Percentiles rank a stretch among this genome's conserved stretches.
Conservation (phyloP, 1,140 invertebrate species). For the Metopolophium dirhodum region DNA sequence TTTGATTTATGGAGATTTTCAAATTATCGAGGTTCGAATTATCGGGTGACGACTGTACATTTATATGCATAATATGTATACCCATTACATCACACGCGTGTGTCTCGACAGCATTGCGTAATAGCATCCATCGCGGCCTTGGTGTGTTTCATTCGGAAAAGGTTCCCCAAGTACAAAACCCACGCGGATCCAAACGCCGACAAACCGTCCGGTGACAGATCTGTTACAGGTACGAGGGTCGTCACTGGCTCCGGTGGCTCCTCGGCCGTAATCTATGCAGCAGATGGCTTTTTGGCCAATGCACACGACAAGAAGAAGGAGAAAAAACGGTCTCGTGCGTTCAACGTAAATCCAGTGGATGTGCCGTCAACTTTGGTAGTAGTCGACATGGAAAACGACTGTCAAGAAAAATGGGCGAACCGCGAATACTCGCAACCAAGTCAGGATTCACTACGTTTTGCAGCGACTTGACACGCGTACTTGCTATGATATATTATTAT, state of each 20-base stretch:
- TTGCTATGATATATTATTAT: background rate
- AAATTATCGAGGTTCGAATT: too few relatives aligned
- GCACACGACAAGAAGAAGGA: background rate
- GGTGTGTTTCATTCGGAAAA: constrained; percentile 16
- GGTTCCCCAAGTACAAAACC: background rate
- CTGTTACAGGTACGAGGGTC: background rate
- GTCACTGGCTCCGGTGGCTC: background rate
- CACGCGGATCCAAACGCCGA: background rate
- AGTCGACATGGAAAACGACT: constrained; percentile 37
- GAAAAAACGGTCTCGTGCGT: background rate
- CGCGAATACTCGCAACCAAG: background rate
- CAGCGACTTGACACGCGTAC: background rate
- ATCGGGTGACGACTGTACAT: background rate
- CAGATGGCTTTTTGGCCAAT: background rate
- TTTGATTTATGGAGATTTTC: too few relatives aligned
- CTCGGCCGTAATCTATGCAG: background rate
- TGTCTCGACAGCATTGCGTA: background rate
- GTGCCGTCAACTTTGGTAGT: background rate
- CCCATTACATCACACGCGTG: background rate
- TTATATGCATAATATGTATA: background rate
- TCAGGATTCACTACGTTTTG: background rate
- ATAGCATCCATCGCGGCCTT: background rate
- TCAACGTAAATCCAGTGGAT: background rate
- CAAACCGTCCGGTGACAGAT: background rate
- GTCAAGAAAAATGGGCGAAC: background rate